phyloP scores from a whole-genome alignment of 2,113 vertebrate genomes.

The Elephantulus edwardii region DNA sequence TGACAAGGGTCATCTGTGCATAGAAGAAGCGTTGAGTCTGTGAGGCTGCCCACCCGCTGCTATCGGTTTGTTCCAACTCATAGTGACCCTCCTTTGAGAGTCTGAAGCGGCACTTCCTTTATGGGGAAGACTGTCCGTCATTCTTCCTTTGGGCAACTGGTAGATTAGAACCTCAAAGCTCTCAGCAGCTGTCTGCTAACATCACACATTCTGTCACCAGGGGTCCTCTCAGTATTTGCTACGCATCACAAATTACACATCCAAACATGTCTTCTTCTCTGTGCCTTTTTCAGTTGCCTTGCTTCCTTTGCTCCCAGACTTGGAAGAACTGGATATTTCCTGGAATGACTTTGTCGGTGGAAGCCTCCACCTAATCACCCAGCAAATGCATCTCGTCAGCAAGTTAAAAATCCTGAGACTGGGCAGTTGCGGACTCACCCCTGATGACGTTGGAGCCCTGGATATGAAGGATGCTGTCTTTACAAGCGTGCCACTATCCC shows the following conservation, averaged over 20 bases:
- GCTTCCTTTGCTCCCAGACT: slow-evolving; percentile 84
- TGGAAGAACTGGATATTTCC: slow-evolving; percentile 91
- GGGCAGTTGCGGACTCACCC: slow-evolving; percentile 87
- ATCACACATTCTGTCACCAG: too few relatives aligned
- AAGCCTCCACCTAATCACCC: slow-evolving; percentile 82
- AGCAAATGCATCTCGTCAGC: slow-evolving; percentile 84
- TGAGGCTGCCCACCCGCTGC: too few relatives aligned
- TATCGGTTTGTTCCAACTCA: too few relatives aligned
- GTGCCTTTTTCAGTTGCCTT: slow-evolving; percentile 79
- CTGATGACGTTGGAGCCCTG: slow-evolving; percentile 86
- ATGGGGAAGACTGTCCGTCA: too few relatives aligned
- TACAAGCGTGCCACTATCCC: too few relatives aligned
- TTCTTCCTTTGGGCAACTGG: too few relatives aligned
- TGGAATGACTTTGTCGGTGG: slow-evolving; percentile 92
- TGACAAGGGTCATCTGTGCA: background rate
- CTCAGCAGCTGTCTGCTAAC: too few relatives aligned
- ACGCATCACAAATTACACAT: background rate
- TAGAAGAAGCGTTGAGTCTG: background rate
- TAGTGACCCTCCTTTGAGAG: too few relatives aligned
- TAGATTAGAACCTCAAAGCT: too few relatives aligned
- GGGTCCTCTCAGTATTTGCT: too few relatives aligned
- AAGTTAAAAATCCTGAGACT: slow-evolving; percentile 87
- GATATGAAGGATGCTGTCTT: slow-evolving; percentile 79
- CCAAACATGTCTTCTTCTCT: slow-evolving; percentile 10
- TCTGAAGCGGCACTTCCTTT: too few relatives aligned